Evolutionary conservation across 2,888 invertebrate genomes (phyloP).

Genomic region (Parthenolecanium corni): DNA sequence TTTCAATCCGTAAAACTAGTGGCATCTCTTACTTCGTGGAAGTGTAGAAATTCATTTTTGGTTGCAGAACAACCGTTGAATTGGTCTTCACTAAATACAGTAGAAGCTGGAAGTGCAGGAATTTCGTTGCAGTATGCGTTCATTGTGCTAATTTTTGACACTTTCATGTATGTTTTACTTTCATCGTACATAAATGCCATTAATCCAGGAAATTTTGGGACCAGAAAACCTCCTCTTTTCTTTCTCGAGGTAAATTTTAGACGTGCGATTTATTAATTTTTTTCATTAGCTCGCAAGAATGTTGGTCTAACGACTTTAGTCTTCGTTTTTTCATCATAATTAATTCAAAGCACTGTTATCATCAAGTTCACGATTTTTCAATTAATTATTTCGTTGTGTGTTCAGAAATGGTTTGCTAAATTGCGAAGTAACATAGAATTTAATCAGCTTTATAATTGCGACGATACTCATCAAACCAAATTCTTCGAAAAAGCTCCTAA

Average conservation of each 20-base stretch:
- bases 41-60: neutral
- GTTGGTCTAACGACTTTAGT: no score
- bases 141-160: neutral
- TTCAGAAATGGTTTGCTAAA: no score
- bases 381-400: no score
- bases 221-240: conserved; percentile 54
- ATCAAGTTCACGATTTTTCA: no score
- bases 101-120: neutral
- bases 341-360: no score
- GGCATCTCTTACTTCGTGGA: no score
- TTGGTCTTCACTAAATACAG: neutral
- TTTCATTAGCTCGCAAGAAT: no score
- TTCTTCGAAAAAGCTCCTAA: conserved; percentile 32
- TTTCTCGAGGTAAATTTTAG: conserved; percentile 36
- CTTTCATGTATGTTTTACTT: conserved; percentile 36
- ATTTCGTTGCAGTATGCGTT: neutral
- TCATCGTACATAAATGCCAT: conserved; percentile 51
- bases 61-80: neutral
- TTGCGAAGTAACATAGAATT: no score
- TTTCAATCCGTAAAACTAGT: neutral
- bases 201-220: conserved; percentile 56
- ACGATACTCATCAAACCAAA: conserved; percentile 22
- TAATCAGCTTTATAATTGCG: no score
- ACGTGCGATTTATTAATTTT: no score
- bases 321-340: no score